Base-by-base conservation (phyloP, 1,140 invertebrate genomes). In the Schlechtendalia chinensis region DNA sequence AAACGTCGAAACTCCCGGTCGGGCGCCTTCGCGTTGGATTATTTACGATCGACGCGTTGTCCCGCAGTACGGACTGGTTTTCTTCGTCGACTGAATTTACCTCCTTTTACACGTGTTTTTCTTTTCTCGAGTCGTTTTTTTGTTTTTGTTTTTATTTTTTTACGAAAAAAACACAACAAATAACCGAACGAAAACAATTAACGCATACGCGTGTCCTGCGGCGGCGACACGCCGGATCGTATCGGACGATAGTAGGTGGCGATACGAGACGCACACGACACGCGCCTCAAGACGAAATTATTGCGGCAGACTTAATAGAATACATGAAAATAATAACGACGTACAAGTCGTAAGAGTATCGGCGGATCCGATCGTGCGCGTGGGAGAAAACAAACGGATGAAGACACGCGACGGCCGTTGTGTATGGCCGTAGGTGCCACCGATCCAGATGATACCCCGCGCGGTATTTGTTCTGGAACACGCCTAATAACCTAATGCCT, bases 101-200 rank as follows among this genome's bases (percentile, higher is more conserved):
- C n/a, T n/a, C n/a, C n/a, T n/a, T n/a, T n/a, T n/a, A n/a, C n/a
- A n/a, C n/a, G n/a, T n/a, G n/a, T n/a, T n/a, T n/a, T n/a, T n/a
- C n/a, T n/a, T n/a, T n/a, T n/a, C n/a, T n/a, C n/a, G n/a, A n/a
- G n/a, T n/a, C n/a, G n/a, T n/a, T n/a, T n/a, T n/a, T n/a, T n/a
- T n/a, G n/a, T n/a, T n/a, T n/a, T n/a, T n/a, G n/a, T n/a, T n/a
- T n/a, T n/a, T n/a, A n/a, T n/a, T n/a, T n/a, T n/a, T n/a, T n/a
- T n/a, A n/a, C n/a, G n/a, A n/a, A n/a, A n/a, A n/a, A n/a, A n/a
- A n/a, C n/a, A n/a, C n/a, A n/a, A n/a, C n/a, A n/a, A n/a, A n/a
- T n/a, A n/a, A n/a, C n/a, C n/a, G n/a, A 58, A 58, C 19, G 11
- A 58, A 58, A 58, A 58, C 54, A 58, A 58, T 58, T 58, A 58